A percentile compares a stretch with the other conserved stretches of the same genome.
These are phyloP conservation scores for Microplitis manilae DNA, from an alignment of 2,888 invertebrate species.

Conservation along the genomic window DNA sequence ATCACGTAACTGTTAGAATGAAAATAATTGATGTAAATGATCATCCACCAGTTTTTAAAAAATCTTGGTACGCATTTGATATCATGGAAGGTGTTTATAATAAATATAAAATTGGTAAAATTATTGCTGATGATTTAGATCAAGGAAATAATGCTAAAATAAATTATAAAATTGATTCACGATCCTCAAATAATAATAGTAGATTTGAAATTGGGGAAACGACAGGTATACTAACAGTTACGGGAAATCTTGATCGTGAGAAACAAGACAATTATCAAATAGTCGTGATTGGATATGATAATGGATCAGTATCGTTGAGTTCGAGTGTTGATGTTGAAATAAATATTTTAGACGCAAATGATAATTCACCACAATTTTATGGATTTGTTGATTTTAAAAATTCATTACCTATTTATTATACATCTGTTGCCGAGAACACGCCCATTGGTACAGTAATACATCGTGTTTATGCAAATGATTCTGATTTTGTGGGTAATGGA, in stretches of 20 bases:
- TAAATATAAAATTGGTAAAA: slow-evolving; percentile 80
- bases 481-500: slow-evolving; percentile 89
- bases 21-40: slow-evolving; percentile 86
- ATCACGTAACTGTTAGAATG: slow-evolving; percentile 81
- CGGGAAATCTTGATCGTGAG: slow-evolving; percentile 86
- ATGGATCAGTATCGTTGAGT: slow-evolving; percentile 78
- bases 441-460: slow-evolving; percentile 83
- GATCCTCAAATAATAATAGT: background rate
- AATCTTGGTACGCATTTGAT: slow-evolving; percentile 87
- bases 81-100: slow-evolving; percentile 85
- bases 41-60: slow-evolving; percentile 86
- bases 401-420: slow-evolving; percentile 81
- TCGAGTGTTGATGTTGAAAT: slow-evolving; percentile 86
- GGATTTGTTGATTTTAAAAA: slow-evolving; percentile 79
- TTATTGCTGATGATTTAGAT: slow-evolving; percentile 86
- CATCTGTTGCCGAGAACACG: slow-evolving; percentile 82
- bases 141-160: slow-evolving; percentile 86
- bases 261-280: slow-evolving; percentile 80
- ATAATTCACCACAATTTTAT: slow-evolving; percentile 86
- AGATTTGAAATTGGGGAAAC: slow-evolving; percentile 79
- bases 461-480: slow-evolving; percentile 86
- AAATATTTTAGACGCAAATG: slow-evolving; percentile 87
- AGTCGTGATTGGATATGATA: slow-evolving; percentile 82
- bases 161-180: slow-evolving; percentile 75
- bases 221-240: slow-evolving; percentile 81